Conservation (phyloP, 2,888 invertebrate species). For the Elgonia sp. region DNA sequence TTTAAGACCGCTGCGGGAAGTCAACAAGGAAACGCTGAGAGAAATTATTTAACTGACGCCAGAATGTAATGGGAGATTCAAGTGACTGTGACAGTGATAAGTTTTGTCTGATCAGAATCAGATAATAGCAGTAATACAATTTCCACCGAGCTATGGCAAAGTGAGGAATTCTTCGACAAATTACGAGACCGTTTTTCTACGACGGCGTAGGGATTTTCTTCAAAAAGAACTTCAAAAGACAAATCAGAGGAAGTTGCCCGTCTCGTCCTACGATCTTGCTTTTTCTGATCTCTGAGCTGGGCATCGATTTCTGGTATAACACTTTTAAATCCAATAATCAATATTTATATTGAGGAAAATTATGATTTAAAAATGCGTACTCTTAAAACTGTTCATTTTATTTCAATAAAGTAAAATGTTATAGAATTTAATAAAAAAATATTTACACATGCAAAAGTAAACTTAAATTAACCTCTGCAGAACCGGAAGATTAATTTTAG, state of each 20-base stretch:
- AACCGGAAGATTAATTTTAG: too few relatives aligned
- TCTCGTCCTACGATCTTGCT: not conserved
- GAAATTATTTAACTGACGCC: slow-evolving; percentile 59
- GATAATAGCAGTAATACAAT: slow-evolving; percentile 67
- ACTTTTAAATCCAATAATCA: too few relatives aligned
- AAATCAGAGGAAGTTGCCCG: slow-evolving; percentile 47
- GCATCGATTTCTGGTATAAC: too few relatives aligned
- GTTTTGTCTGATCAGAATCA: slow-evolving; percentile 67
- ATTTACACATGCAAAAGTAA: too few relatives aligned
- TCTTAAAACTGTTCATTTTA: too few relatives aligned
- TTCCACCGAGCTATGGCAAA: slow-evolving; percentile 57
- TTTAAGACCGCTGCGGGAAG: slow-evolving; percentile 4
- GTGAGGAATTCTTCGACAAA: slow-evolving; percentile 67
- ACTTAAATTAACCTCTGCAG: too few relatives aligned
- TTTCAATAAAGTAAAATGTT: too few relatives aligned
- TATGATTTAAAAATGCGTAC: too few relatives aligned
- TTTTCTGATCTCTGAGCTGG: too few relatives aligned
- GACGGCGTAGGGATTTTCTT: slow-evolving; percentile 50
- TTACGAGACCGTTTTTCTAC: slow-evolving; percentile 58
- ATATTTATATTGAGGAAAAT: too few relatives aligned
- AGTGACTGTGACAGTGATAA: slow-evolving; percentile 65
- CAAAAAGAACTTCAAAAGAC: slow-evolving; percentile 61
- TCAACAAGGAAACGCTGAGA: not conserved
- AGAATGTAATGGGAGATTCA: slow-evolving; percentile 52
- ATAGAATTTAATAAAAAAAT: too few relatives aligned